A percentile compares a stretch with the other conserved stretches of the same genome.
phyloP scores from a whole-genome alignment of 2,797 vertebrate species.

The Phataginus tetradactyla region DNA sequence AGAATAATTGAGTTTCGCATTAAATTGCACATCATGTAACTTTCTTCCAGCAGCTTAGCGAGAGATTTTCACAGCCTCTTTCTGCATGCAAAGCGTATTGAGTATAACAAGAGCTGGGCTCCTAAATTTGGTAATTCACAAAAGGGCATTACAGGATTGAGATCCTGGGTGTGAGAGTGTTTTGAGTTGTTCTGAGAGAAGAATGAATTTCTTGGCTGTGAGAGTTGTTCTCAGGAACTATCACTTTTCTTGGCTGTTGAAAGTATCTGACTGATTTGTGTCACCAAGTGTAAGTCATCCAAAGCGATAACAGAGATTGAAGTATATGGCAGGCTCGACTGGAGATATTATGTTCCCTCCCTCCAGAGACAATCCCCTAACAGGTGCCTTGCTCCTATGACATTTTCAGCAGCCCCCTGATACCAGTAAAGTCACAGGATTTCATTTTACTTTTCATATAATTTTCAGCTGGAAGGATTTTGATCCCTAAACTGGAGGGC shows the following conservation, averaged over 20 bases:
- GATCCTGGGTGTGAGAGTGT: conserved; percentile 42
- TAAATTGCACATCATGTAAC: neutral
- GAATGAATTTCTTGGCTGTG: conserved; percentile 65
- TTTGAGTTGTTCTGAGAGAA: conserved; percentile 33
- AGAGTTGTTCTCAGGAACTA: conserved; percentile 64
- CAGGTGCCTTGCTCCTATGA: neutral
- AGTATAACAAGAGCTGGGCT: conserved; percentile 37
- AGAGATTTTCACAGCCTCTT: neutral
- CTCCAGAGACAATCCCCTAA: neutral
- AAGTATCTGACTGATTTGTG: conserved; percentile 51
- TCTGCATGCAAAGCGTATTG: neutral
- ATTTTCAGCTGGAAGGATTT: neutral
- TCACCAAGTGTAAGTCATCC: conserved; percentile 38
- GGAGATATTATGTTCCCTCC: neutral
- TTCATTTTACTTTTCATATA: neutral
- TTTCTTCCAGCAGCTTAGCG: neutral
- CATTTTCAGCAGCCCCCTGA: neutral
- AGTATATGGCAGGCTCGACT: neutral
- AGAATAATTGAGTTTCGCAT: neutral
- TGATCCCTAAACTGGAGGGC: neutral
- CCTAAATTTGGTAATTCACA: conserved; percentile 35
- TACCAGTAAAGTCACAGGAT: neutral
- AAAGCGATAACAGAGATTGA: conserved; percentile 3
- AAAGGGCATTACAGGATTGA: conserved; percentile 54
- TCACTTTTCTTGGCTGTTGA: conserved; percentile 67